Evolutionary conservation across 2,888 invertebrate genomes (phyloP).

Genomic region (Polydrusus tereticollis): DNA sequence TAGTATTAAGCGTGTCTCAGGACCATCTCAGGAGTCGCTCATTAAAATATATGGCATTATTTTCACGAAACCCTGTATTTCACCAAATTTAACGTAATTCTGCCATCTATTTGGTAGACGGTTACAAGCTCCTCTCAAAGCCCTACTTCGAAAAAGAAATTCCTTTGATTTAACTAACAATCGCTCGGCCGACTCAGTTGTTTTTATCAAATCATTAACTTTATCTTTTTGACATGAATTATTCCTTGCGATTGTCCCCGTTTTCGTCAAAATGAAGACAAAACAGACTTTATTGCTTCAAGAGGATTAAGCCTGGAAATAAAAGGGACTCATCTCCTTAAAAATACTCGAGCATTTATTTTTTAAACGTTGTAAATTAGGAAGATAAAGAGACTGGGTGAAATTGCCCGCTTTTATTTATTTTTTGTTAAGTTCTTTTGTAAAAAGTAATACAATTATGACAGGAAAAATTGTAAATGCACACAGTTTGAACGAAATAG

Average conservation of each 20-base stretch:
- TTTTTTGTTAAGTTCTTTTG: neutral
- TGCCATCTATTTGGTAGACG: no score
- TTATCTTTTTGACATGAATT: neutral
- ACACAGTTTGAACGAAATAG: no score
- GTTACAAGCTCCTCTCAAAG: no score
- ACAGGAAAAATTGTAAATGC: no score
- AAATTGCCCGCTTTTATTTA: slow-evolving; percentile 7
- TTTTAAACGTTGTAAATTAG: slow-evolving; percentile 10
- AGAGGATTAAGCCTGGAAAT: slow-evolving; percentile 9
- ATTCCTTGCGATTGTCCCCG: neutral
- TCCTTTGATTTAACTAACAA: neutral
- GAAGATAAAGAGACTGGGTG: slow-evolving; percentile 7
- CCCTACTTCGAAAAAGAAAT: neutral
- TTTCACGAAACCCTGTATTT: no score
- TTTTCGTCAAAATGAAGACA: slow-evolving; percentile 9
- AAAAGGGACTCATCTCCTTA: slow-evolving; percentile 9
- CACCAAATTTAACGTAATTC: no score
- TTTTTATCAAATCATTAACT: neutral
- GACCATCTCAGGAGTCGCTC: no score
- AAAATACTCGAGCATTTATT: slow-evolving; percentile 17
- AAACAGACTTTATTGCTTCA: slow-evolving; percentile 2
- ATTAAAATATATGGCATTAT: no score
- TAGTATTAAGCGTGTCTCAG: no score
- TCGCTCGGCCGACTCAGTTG: neutral
- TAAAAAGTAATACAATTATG: no score